phyloP scores from a whole-genome alignment of 2,888 invertebrate genomes.

The Sinhomidia bicolor region DNA sequence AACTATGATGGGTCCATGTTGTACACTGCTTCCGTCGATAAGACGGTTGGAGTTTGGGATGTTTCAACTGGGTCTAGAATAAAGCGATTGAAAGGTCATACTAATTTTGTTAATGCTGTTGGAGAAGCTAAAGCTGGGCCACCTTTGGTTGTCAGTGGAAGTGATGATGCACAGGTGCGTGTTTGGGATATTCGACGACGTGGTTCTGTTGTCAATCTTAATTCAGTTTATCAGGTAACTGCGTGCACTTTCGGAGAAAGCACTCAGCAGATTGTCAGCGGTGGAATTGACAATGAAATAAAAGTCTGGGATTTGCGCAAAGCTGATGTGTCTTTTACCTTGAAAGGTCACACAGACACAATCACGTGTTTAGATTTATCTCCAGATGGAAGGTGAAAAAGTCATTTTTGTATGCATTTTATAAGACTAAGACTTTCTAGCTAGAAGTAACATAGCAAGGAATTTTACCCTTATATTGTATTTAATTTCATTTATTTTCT shows the following conservation, averaged over 20 bases:
- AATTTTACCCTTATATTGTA: too few species aligned
- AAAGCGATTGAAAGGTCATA: slow-evolving; percentile 91
- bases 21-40: slow-evolving; percentile 96
- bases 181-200: slow-evolving; percentile 96
- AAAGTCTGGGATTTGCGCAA: slow-evolving; percentile 98
- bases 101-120: slow-evolving; percentile 85
- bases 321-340: slow-evolving; percentile 90
- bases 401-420: too few species aligned
- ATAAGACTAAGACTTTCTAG: too few species aligned
- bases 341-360: slow-evolving; percentile 97
- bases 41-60: slow-evolving; percentile 97
- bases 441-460: too few species aligned
- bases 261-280: slow-evolving; percentile 95
- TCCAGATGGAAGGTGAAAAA: slow-evolving; percentile 90
- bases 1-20: slow-evolving; percentile 86
- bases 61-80: slow-evolving; percentile 92
- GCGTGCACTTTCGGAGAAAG: slow-evolving; percentile 97
- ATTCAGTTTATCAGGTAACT: slow-evolving; percentile 90
- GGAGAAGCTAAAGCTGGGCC: slow-evolving; percentile 91
- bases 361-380: slow-evolving; percentile 94
- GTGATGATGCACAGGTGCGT: slow-evolving; percentile 96
- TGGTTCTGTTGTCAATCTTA: slow-evolving; percentile 86
- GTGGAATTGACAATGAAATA: slow-evolving; percentile 98
- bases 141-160: slow-evolving; percentile 93
- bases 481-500: too few species aligned